Evolutionary conservation across 2,888 invertebrate species (phyloP).

Genomic region (Eristalis pertinax): DNA sequence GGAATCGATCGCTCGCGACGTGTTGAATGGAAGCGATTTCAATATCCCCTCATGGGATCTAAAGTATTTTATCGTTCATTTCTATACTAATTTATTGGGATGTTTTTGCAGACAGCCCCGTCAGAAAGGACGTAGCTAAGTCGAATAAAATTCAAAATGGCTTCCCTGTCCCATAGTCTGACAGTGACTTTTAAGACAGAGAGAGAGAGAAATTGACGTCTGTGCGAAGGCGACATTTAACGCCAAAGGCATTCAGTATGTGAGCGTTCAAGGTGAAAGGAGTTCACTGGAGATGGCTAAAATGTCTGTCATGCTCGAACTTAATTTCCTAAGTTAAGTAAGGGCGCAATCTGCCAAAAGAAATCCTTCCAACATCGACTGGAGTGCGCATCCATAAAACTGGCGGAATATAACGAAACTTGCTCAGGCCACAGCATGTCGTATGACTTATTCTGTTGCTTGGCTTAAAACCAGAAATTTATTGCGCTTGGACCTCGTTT

Average conservation of each 20-base stretch:
- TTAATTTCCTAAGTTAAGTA: background rate
- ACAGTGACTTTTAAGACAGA: background rate
- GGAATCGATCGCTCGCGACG: background rate
- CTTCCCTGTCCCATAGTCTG: background rate
- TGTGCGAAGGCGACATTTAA: background rate
- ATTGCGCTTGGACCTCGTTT: background rate
- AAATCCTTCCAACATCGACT: background rate
- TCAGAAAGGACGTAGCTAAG: background rate
- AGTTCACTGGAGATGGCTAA: background rate
- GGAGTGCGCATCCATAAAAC: too few relatives aligned
- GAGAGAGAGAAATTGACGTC: background rate
- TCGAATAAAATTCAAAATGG: background rate
- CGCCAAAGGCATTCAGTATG: background rate
- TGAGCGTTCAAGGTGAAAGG: background rate
- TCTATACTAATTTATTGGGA: background rate
- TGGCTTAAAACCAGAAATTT: background rate
- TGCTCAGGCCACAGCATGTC: background rate
- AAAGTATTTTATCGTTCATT: background rate
- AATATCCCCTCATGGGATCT: background rate
- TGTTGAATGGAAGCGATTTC: background rate
- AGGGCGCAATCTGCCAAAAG: background rate
- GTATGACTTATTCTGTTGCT: background rate
- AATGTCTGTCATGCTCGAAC: background rate
- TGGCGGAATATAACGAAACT: too few relatives aligned
- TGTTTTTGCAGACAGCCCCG: background rate